These are phyloP conservation scores for Corythoichthys intestinalis DNA, from an alignment of 2,113 vertebrate species.

Conservation along the genomic window DNA sequence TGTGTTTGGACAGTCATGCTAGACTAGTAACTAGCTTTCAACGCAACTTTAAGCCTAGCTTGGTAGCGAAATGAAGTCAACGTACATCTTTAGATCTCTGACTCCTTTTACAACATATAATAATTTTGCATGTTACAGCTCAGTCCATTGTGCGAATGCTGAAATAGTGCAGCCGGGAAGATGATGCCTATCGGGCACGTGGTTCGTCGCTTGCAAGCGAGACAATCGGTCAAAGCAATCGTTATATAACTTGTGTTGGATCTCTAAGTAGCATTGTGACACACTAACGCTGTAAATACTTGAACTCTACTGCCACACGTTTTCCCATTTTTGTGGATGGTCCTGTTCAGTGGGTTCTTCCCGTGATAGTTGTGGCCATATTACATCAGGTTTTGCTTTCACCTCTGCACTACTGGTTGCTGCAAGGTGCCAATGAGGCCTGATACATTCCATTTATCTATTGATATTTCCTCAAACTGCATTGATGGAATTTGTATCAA, in stretches of 20 bases:
- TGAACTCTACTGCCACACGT: slow-evolving; percentile 12
- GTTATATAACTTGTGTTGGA: background rate
- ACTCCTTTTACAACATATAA: background rate
- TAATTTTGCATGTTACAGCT: background rate
- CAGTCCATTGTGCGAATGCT: background rate
- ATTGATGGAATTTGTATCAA: no score
- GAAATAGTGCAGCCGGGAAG: background rate
- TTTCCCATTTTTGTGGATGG: background rate
- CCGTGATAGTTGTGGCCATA: slow-evolving; percentile 50
- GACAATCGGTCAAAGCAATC: background rate
- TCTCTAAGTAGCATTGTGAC: background rate
- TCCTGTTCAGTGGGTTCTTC: slow-evolving; percentile 43
- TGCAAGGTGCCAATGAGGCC: slow-evolving; percentile 68
- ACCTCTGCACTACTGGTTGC: slow-evolving; percentile 43
- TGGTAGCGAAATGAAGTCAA: no score
- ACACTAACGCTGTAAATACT: background rate
- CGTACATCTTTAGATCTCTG: background rate
- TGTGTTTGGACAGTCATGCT: no score
- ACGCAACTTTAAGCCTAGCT: no score
- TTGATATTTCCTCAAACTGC: background rate
- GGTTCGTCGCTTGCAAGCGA: background rate
- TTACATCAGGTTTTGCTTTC: slow-evolving; percentile 68
- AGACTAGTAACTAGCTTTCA: no score
- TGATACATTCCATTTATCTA: slow-evolving; percentile 43
- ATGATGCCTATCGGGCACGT: background rate